Evolutionary conservation across 92 coral and sea anemone genomes (phyloP).

Genomic region (Parazoanthus darwini): DNA sequence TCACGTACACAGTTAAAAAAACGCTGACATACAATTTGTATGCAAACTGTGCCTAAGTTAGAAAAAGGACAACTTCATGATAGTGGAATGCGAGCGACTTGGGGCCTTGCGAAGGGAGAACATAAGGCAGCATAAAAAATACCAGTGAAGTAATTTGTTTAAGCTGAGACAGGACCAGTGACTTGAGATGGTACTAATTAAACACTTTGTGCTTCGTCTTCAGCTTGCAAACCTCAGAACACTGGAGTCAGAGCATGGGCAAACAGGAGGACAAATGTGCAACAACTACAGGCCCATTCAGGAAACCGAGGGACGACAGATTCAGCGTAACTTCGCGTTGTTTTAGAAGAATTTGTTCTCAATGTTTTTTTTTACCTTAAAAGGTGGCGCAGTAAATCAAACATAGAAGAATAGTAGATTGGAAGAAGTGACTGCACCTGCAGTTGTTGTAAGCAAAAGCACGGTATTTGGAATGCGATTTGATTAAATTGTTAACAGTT

Average conservation of each 20-base stretch:
- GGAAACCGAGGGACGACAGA: constrained; percentile 31
- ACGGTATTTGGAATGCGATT: not conserved
- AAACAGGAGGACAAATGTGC: constrained; percentile 13
- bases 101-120: too few relatives aligned
- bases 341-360: not conserved
- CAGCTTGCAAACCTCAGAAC: constrained; percentile 8
- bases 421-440: too few relatives aligned
- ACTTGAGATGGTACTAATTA: not conserved
- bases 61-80: too few relatives aligned
- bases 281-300: constrained; percentile 37
- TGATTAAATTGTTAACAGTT: not conserved
- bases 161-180: not conserved
- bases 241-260: constrained; percentile 26
- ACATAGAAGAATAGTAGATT: not conserved
- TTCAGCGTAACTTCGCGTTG: constrained; percentile 38
- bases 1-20: too few relatives aligned
- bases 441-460: not conserved
- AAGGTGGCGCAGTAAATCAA: too few relatives aligned
- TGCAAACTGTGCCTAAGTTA: too few relatives aligned
- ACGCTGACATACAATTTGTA: too few relatives aligned
- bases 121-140: too few relatives aligned
- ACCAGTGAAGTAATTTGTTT: too few relatives aligned
- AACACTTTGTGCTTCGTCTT: not conserved
- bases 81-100: too few relatives aligned
- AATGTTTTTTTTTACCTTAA: too few relatives aligned